Evolutionary conservation across 2,888 invertebrate species (phyloP).

Genomic region (Phanerotoma sp.): DNA sequence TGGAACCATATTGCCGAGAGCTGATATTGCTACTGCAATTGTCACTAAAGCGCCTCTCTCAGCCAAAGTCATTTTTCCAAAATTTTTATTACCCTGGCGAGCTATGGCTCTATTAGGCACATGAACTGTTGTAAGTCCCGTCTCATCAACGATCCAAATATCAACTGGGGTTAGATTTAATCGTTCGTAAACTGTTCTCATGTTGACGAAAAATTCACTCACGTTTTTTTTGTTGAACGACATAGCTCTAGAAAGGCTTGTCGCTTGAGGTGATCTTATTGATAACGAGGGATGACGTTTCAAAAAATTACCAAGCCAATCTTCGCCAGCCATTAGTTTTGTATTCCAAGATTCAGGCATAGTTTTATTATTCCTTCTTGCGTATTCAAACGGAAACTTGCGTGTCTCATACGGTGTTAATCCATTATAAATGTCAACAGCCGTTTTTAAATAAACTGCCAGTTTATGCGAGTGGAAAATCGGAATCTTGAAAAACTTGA

Average conservation of each 20-base stretch:
- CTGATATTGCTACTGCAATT: slow-evolving; percentile 37
- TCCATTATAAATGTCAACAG: too few species aligned
- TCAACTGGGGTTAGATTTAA: slow-evolving; percentile 29
- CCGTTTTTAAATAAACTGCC: too few species aligned
- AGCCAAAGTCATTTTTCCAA: slow-evolving; percentile 45
- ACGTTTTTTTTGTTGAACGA: slow-evolving; percentile 30
- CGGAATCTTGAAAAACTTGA: too few species aligned
- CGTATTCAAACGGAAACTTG: too few species aligned
- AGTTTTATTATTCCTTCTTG: too few species aligned
- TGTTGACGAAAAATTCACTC: slow-evolving; percentile 29
- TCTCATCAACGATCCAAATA: slow-evolving; percentile 19
- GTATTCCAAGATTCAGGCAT: too few species aligned
- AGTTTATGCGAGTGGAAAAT: too few species aligned
- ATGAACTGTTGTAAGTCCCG: slow-evolving; percentile 44
- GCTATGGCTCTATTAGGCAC: too few species aligned
- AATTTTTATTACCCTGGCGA: slow-evolving; percentile 42
- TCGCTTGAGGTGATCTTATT: slow-evolving; percentile 31
- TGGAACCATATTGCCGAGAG: slow-evolving; percentile 40
- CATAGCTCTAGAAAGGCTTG: slow-evolving; percentile 32
- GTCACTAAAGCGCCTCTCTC: slow-evolving; percentile 43
- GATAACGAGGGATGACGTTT: too few species aligned
- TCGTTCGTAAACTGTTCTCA: slow-evolving; percentile 29
- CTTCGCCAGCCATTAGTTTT: too few species aligned
- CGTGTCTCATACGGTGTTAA: too few species aligned
- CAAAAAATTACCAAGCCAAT: too few species aligned